phyloP scores from a whole-genome alignment of 64 coral and sea anemone genomes.

The Cladopsammia gracilis region DNA sequence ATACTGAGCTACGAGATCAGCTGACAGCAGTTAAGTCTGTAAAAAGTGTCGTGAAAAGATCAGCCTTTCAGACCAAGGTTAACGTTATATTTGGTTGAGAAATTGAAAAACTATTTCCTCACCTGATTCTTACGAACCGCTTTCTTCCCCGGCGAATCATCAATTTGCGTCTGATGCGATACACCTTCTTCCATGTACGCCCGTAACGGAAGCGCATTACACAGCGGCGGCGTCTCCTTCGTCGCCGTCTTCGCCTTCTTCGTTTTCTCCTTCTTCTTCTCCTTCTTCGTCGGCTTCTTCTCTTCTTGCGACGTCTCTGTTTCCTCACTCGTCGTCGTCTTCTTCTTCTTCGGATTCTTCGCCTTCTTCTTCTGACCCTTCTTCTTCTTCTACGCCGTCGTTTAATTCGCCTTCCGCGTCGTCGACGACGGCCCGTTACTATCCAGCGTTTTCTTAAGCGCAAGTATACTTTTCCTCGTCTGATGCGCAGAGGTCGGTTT shows the following conservation, averaged over 20 bases:
- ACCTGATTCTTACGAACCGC: constrained; percentile 15
- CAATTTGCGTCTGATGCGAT: constrained; percentile 2
- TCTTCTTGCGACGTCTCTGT: constrained; percentile 1
- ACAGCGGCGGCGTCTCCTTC: constrained; percentile 18
- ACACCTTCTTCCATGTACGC: neutral
- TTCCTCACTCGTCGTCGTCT: neutral
- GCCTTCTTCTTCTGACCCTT: neutral
- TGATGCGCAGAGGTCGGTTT: neutral
- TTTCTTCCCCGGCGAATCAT: neutral
- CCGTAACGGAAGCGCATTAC: constrained; percentile 25
- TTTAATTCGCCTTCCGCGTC: neutral
- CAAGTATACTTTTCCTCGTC: neutral
- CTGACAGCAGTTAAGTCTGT: too few relatives aligned
- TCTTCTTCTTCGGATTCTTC: constrained; percentile 6
- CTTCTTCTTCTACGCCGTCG: neutral
- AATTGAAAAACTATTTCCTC: neutral
- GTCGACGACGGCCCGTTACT: neutral
- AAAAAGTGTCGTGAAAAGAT: too few relatives aligned
- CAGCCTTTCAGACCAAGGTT: too few relatives aligned
- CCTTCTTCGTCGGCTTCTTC: constrained; percentile 23
- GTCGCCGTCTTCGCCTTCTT: constrained; percentile 4
- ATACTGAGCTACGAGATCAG: too few relatives aligned
- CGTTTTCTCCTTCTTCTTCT: neutral
- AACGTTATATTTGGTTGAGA: too few relatives aligned
- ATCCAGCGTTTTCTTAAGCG: neutral